phyloP scores from a whole-genome alignment of 2,113 vertebrate genomes.

The Cromileptes altivelis region DNA sequence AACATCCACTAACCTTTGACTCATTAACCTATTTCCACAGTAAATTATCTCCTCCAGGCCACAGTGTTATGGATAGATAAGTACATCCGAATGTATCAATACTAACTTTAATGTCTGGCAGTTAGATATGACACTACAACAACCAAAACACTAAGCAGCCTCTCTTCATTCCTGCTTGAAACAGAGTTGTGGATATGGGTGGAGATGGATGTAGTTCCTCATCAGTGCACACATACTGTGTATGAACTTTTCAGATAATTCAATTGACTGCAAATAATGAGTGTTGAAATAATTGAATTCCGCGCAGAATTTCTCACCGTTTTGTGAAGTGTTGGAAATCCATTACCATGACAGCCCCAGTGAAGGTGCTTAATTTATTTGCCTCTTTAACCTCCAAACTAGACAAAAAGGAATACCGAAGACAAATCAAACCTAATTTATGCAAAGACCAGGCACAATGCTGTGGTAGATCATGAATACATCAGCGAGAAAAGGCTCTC shows the following conservation, averaged over 20 bases:
- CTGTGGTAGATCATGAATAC: conserved; percentile 16
- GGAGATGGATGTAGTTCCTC: neutral
- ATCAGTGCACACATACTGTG: neutral
- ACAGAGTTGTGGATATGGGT: neutral
- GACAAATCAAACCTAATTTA: conserved; percentile 35
- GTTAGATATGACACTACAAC: neutral
- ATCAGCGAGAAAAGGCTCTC: conserved; percentile 38
- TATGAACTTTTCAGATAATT: neutral
- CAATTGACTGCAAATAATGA: neutral
- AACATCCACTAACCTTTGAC: neutral
- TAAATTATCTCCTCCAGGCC: neutral
- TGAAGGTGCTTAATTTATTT: conserved; percentile 20
- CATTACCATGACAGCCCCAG: conserved; percentile 11
- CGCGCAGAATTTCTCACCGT: neutral
- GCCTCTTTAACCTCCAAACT: conserved; percentile 21
- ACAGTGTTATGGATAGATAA: neutral
- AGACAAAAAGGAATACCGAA: conserved; percentile 28
- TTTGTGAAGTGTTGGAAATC: conserved; percentile 3
- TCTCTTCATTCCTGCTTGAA: neutral
- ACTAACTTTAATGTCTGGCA: neutral
- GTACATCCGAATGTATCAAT: neutral
- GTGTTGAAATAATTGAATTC: neutral
- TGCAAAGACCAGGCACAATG: conserved; percentile 25
- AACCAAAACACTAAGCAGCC: neutral
- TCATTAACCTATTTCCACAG: neutral